Evolutionary conservation across 1,140 invertebrate species (phyloP), one percentile per base, ranked within the genome.

Genomic region (Calycopis cecrops): DNA sequence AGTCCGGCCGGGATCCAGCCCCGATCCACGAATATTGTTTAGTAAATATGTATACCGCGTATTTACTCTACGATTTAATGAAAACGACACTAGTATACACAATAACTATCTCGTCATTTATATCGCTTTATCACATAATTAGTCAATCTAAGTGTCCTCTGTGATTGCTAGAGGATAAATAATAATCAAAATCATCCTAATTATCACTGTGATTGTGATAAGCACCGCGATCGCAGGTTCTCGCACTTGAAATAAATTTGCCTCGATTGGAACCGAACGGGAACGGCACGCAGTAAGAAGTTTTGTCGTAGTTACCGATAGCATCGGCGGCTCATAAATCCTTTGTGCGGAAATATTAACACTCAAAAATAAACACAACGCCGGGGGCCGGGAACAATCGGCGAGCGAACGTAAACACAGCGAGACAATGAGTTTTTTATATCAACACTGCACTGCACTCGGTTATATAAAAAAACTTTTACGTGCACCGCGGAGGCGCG

Each of bases 341-440:
- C 52, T 54, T 54, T 28, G 18, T 28, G 40, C 50, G 42, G 40
- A 54, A 54, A 54, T 14, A 42, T 34, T 16, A 54, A 17, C 38
- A 40, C 40, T 38, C 11, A n/a, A 18, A 10, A 33, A 28, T 28
- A 10, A 28, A 28, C 38, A 16, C 40, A 53, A 21, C 42, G 11
- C 21, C 33, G 34, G 21, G 28, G n/a, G 42, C 42, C n/a, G 59
- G 54, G 47, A 66, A 66, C 63, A 63, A 63, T 61, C 49, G 55
- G 34, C 35, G 34, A 57, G 57, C 48, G 34, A 64, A 66, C 66
- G 69, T 71, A 72, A 72, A 76, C 73, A 76, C 69, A 62, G 53
- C 65, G 47, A 66, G 62, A 76, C 67, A 71, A 68, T 65, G 65
- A 59, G 57, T 52, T 63, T 48, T 48, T 42, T 64, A 69, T 62